These are phyloP conservation scores for Bathynomus jamesi DNA, from an alignment of 1,140 invertebrate genomes.

Conservation along the genomic window DNA sequence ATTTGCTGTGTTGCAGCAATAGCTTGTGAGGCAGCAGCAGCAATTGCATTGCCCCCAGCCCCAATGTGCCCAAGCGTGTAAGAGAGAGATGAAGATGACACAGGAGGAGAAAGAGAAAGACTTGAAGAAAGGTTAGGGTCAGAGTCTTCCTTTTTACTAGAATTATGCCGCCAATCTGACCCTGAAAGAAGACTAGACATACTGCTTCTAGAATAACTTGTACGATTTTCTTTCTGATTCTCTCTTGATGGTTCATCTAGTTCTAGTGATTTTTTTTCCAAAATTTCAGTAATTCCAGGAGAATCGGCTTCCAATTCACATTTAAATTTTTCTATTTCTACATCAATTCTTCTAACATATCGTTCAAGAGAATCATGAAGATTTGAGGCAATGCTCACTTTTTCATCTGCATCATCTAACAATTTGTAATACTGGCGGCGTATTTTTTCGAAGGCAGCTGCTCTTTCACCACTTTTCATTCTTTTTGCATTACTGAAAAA, in stretches of 20 bases:
- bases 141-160: slow-evolving; percentile 30
- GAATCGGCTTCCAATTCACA: slow-evolving; percentile 97
- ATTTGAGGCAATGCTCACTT: slow-evolving; percentile 78
- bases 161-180: slow-evolving; percentile 30
- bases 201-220: slow-evolving; percentile 40
- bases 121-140: slow-evolving; percentile 18
- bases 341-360: slow-evolving; percentile 83
- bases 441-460: slow-evolving; percentile 75
- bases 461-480: slow-evolving; percentile 67
- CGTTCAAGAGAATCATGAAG: slow-evolving; percentile 90
- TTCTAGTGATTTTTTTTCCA: slow-evolving; percentile 83
- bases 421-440: slow-evolving; percentile 85
- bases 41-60: slow-evolving; percentile 76
- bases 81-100: slow-evolving; percentile 42
- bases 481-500: slow-evolving; percentile 82
- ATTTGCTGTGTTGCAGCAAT: slow-evolving; percentile 94
- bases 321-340: slow-evolving; percentile 94
- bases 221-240: slow-evolving; percentile 56
- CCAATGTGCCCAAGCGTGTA: slow-evolving; percentile 64
- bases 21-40: slow-evolving; percentile 88
- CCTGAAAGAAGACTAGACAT: slow-evolving; percentile 19
- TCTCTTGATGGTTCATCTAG: slow-evolving; percentile 56
- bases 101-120: slow-evolving; percentile 38
- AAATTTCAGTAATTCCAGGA: slow-evolving; percentile 90
- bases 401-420: slow-evolving; percentile 74